A percentile compares a stretch with the other conserved stretches of the same genome.
Evolutionary conservation across 2,113 vertebrate genomes (phyloP).

Genomic region (Equus quagga): DNA sequence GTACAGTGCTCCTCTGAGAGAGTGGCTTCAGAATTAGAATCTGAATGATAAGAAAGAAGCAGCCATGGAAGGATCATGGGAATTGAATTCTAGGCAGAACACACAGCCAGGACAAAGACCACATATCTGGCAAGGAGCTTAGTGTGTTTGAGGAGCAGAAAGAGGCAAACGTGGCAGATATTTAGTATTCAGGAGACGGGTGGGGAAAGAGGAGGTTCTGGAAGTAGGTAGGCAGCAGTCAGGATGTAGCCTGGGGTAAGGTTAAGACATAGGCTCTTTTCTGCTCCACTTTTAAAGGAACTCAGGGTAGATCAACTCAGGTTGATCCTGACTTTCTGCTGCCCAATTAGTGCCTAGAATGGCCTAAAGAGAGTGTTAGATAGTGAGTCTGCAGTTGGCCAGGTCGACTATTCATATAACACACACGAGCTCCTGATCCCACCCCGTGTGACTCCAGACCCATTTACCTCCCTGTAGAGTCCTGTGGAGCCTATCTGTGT

Average conservation of each 20-base stretch:
- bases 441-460: not conserved
- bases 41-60: not conserved
- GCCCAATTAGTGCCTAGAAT: not conserved
- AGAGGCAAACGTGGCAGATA: too few species aligned
- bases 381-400: not conserved
- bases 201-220: too few species aligned
- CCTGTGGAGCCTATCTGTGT: too few species aligned
- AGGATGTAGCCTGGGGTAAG: too few species aligned
- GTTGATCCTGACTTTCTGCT: not conserved
- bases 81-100: not conserved
- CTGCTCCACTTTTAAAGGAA: not conserved
- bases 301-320: not conserved
- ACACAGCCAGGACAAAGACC: not conserved
- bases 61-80: not conserved
- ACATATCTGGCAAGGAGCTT: not conserved
- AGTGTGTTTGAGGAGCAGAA: not conserved
- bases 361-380: too few species aligned
- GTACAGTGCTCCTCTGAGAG: not conserved
- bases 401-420: not conserved
- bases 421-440: not conserved
- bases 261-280: not conserved
- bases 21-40: not conserved
- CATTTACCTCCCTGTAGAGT: too few species aligned
- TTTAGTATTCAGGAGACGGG: fast-evolving
- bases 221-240: not conserved